A percentile compares a stretch with the other conserved stretches of the same genome.
phyloP scores from a whole-genome alignment of 2,888 invertebrate species.

The Nemapogon koenigi region DNA sequence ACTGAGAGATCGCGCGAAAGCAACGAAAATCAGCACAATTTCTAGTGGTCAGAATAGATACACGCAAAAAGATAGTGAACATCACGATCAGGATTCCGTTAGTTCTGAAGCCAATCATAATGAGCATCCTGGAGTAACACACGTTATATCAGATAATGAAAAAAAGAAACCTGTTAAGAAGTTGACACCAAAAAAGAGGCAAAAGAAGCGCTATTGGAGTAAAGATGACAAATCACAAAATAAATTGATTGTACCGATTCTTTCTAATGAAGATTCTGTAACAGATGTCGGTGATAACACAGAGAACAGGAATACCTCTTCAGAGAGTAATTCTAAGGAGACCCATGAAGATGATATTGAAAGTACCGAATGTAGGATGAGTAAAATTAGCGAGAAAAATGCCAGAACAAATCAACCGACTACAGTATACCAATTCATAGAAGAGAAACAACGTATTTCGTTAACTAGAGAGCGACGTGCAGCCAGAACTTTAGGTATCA shows the following conservation, averaged over 20 bases:
- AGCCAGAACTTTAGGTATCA: constrained; percentile 93
- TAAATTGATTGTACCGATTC: constrained; percentile 50
- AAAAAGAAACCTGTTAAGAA: constrained; percentile 38
- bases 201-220: constrained; percentile 61
- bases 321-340: constrained; percentile 56
- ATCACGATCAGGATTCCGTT: constrained; percentile 77
- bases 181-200: constrained; percentile 49
- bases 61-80: constrained; percentile 50
- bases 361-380: constrained; percentile 31
- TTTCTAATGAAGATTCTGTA: constrained; percentile 52
- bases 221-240: constrained; percentile 53
- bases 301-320: constrained; percentile 49
- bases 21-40: constrained; percentile 79
- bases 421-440: constrained; percentile 84
- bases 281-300: constrained; percentile 44
- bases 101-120: constrained; percentile 85
- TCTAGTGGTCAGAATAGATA: constrained; percentile 49
- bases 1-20: constrained; percentile 81
- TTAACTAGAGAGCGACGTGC: constrained; percentile 93
- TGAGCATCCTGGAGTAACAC: constrained; percentile 59
- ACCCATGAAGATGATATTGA: constrained; percentile 44
- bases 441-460: constrained; percentile 89
- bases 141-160: constrained; percentile 38
- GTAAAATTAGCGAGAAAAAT: constrained; percentile 30
- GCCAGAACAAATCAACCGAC: constrained; percentile 48